Base-by-base conservation (phyloP, 2,888 invertebrate species). In the Dorcus parallelipipedus region DNA sequence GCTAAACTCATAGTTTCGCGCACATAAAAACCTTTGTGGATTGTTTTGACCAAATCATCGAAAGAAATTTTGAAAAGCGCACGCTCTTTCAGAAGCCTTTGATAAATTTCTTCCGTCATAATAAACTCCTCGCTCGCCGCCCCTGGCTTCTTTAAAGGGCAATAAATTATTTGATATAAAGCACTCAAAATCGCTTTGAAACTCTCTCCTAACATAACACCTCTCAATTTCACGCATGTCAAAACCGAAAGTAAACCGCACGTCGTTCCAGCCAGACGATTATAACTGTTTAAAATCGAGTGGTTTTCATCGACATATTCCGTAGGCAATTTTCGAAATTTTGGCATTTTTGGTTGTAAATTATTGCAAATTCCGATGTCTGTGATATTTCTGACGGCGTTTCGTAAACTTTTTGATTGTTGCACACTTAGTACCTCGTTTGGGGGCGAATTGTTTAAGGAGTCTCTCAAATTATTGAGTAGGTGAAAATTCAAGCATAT, bases 1-100 rank as follows among this genome's bases (percentile, higher is more conserved):
- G 83, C 83, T 68, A 84, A 84, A 39, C 91, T 78, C 45, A 87
- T 78, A n/a, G 90, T 78, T 73, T 90, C 88, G 69, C 85, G 86
- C 70, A 90, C 84, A 38, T 88, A 78, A 49, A 82, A 74, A 23
- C 84, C 82, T 68, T 84, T 85, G 65, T 86, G 86, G 56, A 85
- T 83, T 56, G 81, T 82, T 17, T 71, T 72, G 9, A 84, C 76
- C 50, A 90, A 75, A 62, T 80, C 70, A 43, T 81, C 71, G 68
- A 90, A 80, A 54, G 81, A 72, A 23, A 66, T 61, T 49, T 76
- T 67, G 74, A 86, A 88, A 57, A 79, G 73, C 62, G 76, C 68
- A 71, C 82, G 82, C 42, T 87, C 84, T 38, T 63, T 62, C 65
- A 71, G 73, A 8, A 89, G 74, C 64, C 78, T 77, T 2, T 78